These are phyloP conservation scores for Ploceus nigricollis DNA, from an alignment of 2,113 vertebrate genomes.

Conservation along the genomic window DNA sequence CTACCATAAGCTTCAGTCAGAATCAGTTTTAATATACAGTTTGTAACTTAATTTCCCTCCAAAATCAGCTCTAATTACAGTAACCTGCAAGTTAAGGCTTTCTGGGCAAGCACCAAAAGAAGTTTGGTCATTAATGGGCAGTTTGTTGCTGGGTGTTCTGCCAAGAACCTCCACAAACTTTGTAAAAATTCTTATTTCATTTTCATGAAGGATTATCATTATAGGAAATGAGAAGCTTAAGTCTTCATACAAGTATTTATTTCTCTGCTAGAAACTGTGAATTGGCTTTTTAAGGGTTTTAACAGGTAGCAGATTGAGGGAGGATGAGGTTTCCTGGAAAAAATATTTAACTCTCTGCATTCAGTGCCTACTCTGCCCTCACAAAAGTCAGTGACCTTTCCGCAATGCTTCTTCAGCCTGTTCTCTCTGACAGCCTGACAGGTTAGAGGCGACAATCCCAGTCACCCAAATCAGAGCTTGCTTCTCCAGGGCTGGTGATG, in stretches of 20 bases:
- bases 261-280: neutral
- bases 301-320: neutral
- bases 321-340: neutral
- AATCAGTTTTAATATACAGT: neutral
- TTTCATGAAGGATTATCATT: neutral
- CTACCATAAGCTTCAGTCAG: neutral
- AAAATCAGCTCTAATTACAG: neutral
- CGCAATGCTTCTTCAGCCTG: neutral
- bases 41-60: neutral
- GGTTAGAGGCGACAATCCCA: neutral
- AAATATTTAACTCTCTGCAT: neutral
- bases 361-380: neutral
- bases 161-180: neutral
- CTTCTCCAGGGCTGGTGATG: neutral
- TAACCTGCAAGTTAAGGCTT: neutral
- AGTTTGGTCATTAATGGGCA: neutral
- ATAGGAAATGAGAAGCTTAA: neutral
- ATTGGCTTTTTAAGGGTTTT: neutral
- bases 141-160: neutral
- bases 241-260: neutral
- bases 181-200: neutral
- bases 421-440: neutral
- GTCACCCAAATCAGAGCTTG: neutral
- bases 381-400: neutral
- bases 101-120: neutral